These are phyloP conservation scores for Halocynthia aurantium DNA, from an alignment of 23 tunicate species.

Conservation along the genomic window DNA sequence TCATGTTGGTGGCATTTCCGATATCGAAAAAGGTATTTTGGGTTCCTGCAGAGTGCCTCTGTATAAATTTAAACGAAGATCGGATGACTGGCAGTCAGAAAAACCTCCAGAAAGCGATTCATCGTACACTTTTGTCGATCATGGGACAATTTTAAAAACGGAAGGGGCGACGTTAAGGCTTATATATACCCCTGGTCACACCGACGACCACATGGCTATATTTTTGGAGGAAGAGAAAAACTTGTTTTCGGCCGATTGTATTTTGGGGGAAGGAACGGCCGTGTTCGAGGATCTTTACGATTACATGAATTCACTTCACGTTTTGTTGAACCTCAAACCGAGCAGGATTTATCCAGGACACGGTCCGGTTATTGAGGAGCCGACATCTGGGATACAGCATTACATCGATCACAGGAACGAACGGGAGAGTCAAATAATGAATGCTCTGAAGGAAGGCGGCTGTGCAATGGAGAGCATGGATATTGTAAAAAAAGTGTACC, in stretches of 20 bases:
- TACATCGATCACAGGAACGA: slow-evolving; percentile 76
- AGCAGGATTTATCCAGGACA: slow-evolving; percentile 74
- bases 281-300: slow-evolving; percentile 87
- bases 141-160: slow-evolving; percentile 40
- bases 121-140: slow-evolving; percentile 41
- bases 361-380: slow-evolving; percentile 64
- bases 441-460: not conserved
- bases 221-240: slow-evolving; percentile 62
- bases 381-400: slow-evolving; percentile 18
- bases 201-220: slow-evolving; percentile 82
- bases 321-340: slow-evolving; percentile 26
- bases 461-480: slow-evolving; percentile 34
- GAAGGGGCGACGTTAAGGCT: slow-evolving; percentile 84
- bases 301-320: slow-evolving; percentile 87
- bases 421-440: slow-evolving; percentile 64
- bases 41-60: slow-evolving; percentile 32
- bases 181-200: slow-evolving; percentile 91
- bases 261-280: slow-evolving; percentile 92
- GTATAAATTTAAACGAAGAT: slow-evolving; percentile 42
- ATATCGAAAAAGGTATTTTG: slow-evolving; percentile 22
- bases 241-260: slow-evolving; percentile 87
- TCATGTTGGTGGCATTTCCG: slow-evolving; percentile 92
- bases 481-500: slow-evolving; percentile 59
- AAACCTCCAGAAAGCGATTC: slow-evolving; percentile 18
- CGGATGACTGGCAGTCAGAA: slow-evolving; percentile 17